Evolutionary conservation across 2,888 invertebrate species (phyloP), one percentile per base, ranked within the genome.

Genomic region (Spisula solida): DNA sequence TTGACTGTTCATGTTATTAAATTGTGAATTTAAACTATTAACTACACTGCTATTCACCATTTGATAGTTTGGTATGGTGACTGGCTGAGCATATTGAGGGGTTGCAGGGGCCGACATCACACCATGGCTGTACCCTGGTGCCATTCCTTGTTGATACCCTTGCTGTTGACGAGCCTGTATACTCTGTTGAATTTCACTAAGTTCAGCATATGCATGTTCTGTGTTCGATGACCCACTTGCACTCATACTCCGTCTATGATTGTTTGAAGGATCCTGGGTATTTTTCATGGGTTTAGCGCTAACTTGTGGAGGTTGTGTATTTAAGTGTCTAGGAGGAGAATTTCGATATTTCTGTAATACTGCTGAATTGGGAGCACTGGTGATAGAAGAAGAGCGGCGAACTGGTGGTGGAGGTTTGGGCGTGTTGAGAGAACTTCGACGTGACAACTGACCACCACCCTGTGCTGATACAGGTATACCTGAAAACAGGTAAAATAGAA

Each of bases 351-450:
- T 94, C 88, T 93, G 94, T 29, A 93, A 83, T 55, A 93, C 92
- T 80, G 93, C 82, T 1, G 95, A 93, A n/a, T 94, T 92, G 8
- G 93, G 88, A 31, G 93, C 93, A 47, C 93, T 93, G 16, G 94
- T 94, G 25, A 96, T 95, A n/a, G 96, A 96, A 14, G 96, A 95
- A 5, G 95, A 94, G 14, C 96, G 90, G 56, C 96, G 90, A 0
- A 96, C 95, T 4, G 96, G 96, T 20, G 96, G 96, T 0, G 96
- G 95, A n/a, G 96, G 96, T 86, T 95, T 96, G 0, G 93, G 88
- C 20, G 90, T 87, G 66, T 94, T 94, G 84, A 94, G 91, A 10
- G 95, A 94, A 84, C 93, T 91, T 12, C 95, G 90, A n/a, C 95
- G 91, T 25, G 93, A 91, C 25, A 94, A 82, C 93, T 87, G 91